A percentile compares a stretch with the other conserved stretches of the same genome.
These are phyloP conservation scores for Melanerpes aurifrons DNA, from an alignment of 2,113 vertebrate genomes.

Conservation along the genomic window DNA sequence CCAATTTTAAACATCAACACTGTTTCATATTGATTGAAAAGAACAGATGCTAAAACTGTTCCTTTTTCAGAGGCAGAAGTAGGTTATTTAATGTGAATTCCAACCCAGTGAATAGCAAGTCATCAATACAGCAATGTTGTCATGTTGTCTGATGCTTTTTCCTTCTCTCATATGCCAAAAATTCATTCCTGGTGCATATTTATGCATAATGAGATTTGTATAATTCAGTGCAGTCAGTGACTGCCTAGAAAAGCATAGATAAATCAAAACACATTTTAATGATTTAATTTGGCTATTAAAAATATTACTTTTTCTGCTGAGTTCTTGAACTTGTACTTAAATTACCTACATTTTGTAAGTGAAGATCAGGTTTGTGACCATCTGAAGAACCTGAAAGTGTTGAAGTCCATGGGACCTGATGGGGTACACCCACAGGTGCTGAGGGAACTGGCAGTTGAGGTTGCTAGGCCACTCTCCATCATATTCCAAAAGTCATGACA, in stretches of 20 bases:
- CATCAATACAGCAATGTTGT: neutral
- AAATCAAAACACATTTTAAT: neutral
- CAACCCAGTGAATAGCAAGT: neutral
- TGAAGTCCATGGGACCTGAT: too few species aligned
- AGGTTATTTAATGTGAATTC: neutral
- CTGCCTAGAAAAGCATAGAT: neutral
- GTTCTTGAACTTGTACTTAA: neutral
- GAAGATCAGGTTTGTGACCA: too few species aligned
- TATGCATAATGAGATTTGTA: neutral
- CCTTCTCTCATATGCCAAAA: neutral
- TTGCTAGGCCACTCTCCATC: too few species aligned
- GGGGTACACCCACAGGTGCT: too few species aligned
- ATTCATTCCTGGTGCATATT: neutral
- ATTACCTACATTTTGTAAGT: neutral
- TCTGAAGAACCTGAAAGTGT: too few species aligned
- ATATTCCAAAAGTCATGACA: too few species aligned
- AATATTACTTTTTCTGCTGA: neutral
- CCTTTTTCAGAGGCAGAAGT: neutral
- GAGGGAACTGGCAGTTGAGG: too few species aligned
- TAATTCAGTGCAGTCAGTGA: neutral
- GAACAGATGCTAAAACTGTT: neutral
- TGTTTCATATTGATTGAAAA: neutral
- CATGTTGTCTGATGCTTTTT: neutral
- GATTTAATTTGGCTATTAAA: neutral
- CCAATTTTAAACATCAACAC: neutral